Conservation (phyloP, 2,113 vertebrate genomes). For the Equus przewalskii region DNA sequence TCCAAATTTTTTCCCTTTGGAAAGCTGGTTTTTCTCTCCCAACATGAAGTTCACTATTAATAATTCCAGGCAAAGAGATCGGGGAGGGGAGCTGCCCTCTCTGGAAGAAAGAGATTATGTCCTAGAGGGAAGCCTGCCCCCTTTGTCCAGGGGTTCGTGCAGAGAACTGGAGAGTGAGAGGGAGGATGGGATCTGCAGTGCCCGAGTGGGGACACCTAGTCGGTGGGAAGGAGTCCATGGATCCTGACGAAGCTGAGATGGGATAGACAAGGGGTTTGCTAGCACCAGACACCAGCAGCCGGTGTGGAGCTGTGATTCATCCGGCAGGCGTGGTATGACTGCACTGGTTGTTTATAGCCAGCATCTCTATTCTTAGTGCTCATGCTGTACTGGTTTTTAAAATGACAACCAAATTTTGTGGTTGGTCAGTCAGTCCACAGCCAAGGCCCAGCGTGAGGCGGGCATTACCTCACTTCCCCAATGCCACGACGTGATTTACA, state of each 20-base stretch:
- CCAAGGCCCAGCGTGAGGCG: not conserved
- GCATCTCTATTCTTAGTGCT: not conserved
- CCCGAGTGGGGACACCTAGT: not conserved
- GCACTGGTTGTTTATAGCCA: not conserved
- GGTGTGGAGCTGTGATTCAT: not conserved
- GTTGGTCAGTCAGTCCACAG: not conserved
- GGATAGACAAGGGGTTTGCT: not conserved
- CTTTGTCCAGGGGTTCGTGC: not conserved
- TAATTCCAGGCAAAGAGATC: not conserved
- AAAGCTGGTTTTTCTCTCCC: slow-evolving; percentile 16
- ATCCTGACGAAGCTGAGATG: slow-evolving; percentile 10
- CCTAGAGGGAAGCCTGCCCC: not conserved
- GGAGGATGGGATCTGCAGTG: not conserved
- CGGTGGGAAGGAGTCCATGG: not conserved
- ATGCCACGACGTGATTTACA: not conserved
- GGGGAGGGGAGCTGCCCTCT: not conserved
- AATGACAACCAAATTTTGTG: not conserved
- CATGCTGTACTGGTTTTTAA: not conserved
- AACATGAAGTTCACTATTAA: not conserved
- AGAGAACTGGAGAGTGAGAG: not conserved
- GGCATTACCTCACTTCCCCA: not conserved
- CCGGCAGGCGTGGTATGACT: not conserved
- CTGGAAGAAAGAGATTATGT: not conserved
- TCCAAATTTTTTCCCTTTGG: not conserved
- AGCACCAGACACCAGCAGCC: not conserved